phyloP scores from a whole-genome alignment of 2,888 invertebrate genomes.

The Blastobasis adustella region DNA sequence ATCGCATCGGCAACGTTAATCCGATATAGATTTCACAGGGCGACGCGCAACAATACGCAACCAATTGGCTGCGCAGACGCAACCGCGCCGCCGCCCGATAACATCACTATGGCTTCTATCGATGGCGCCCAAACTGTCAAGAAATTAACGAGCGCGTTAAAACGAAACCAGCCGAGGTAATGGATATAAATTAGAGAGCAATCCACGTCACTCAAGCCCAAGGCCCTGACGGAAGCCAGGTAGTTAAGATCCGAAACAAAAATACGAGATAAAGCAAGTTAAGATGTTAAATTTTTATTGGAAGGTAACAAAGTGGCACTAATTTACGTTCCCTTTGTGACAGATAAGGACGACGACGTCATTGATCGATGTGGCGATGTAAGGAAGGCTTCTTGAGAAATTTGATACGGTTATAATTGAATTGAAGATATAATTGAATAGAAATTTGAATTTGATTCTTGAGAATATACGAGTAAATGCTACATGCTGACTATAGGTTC shows the following conservation, averaged over 20 bases:
- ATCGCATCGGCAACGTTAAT: neutral
- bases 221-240: conserved; percentile 70
- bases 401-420: too few relatives aligned
- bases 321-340: conserved; percentile 57
- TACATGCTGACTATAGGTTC: too few relatives aligned
- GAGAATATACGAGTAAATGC: too few relatives aligned
- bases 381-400: conserved; percentile 13
- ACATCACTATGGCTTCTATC: conserved; percentile 63
- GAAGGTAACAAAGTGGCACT: conserved; percentile 59
- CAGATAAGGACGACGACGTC: conserved; percentile 26
- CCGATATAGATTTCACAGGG: conserved; percentile 23
- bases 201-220: conserved; percentile 62
- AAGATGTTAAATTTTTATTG: conserved; percentile 69
- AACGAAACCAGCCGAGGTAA: conserved; percentile 48
- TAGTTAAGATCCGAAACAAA: conserved; percentile 69
- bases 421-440: too few relatives aligned
- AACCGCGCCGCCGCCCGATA: conserved; percentile 47
- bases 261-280: conserved; percentile 66
- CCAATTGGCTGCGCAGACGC: conserved; percentile 29
- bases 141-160: conserved; percentile 64
- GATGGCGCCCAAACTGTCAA: conserved; percentile 67
- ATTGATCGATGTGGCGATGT: conserved; percentile 6
- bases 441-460: too few relatives aligned
- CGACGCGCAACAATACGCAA: conserved; percentile 23
- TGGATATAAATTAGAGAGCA: conserved; percentile 70